Conservation (phyloP, 2,888 invertebrate genomes). For the Ochropacha duplaris region DNA sequence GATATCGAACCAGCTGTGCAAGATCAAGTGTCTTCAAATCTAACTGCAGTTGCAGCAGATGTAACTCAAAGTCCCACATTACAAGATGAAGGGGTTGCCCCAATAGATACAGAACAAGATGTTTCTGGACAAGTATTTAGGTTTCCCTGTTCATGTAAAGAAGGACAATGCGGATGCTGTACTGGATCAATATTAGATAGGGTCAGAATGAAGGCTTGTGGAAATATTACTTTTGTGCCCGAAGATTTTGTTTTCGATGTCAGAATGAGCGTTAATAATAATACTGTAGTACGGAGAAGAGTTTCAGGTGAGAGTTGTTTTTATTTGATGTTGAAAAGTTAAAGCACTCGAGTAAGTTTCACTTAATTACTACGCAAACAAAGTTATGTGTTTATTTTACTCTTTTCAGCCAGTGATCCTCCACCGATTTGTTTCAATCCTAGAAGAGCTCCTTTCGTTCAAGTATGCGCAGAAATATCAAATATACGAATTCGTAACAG, state of each 20-base stretch:
- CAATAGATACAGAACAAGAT: constrained; percentile 37
- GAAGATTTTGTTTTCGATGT: constrained; percentile 92
- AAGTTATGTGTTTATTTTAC: constrained; percentile 11
- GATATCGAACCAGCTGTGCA: constrained; percentile 25
- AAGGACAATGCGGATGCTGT: constrained; percentile 87
- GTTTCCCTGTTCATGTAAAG: constrained; percentile 84
- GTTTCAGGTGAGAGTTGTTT: constrained; percentile 85
- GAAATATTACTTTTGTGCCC: constrained; percentile 89
- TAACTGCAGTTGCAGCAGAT: constrained; percentile 27
- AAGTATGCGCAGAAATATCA: constrained; percentile 89
- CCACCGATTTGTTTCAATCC: constrained; percentile 88
- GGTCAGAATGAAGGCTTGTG: constrained; percentile 89
- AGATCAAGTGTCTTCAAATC: constrained; percentile 26
- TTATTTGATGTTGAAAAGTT: neutral
- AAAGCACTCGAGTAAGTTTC: neutral
- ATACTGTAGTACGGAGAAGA: constrained; percentile 86
- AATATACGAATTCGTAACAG: constrained; percentile 90
- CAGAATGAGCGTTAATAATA: constrained; percentile 87
- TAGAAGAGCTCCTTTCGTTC: constrained; percentile 86
- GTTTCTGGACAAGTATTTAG: constrained; percentile 75
- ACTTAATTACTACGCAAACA: neutral
- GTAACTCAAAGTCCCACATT: constrained; percentile 42
- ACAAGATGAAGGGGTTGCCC: constrained; percentile 37
- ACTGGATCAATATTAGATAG: constrained; percentile 85
- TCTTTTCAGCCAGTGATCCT: constrained; percentile 87